phyloP scores from a whole-genome alignment of 2,888 invertebrate genomes.

The Ptychoptera contaminata region DNA sequence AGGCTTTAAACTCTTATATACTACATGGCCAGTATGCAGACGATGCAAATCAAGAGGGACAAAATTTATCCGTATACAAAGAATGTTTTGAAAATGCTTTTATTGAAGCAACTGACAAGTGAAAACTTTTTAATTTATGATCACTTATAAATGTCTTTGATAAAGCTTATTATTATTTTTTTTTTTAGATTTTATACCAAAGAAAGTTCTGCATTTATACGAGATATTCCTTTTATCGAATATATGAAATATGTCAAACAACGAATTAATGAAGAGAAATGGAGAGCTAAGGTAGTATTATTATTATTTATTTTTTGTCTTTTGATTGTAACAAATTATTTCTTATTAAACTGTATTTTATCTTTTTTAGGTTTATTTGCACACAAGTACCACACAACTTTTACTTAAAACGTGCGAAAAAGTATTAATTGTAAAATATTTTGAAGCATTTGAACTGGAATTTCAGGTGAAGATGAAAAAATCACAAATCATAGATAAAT shows the following conservation, averaged over 20 bases:
- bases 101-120: slow-evolving; percentile 80
- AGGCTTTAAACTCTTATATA: slow-evolving; percentile 89
- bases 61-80: slow-evolving; percentile 76
- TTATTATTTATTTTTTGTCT: too few relatives aligned
- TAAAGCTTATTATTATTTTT: not conserved
- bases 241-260: slow-evolving; percentile 97
- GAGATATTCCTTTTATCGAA: slow-evolving; percentile 92
- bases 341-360: slow-evolving; percentile 16
- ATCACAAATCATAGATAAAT: too few relatives aligned
- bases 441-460: slow-evolving; percentile 90
- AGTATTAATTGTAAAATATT: slow-evolving; percentile 89
- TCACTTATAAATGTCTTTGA: not conserved
- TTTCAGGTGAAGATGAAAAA: too few relatives aligned
- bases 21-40: slow-evolving; percentile 91
- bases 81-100: slow-evolving; percentile 91
- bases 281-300: slow-evolving; percentile 45
- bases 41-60: slow-evolving; percentile 61
- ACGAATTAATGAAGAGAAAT: slow-evolving; percentile 82
- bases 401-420: slow-evolving; percentile 86
- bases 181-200: slow-evolving; percentile 58
- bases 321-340: too few relatives aligned
- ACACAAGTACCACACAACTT: slow-evolving; percentile 79
- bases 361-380: slow-evolving; percentile 63
- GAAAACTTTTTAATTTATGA: not conserved
- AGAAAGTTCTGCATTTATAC: slow-evolving; percentile 87